A percentile compares a stretch with the other conserved stretches of the same genome.
phyloP scores from a whole-genome alignment of 1,140 invertebrate species.

The Acromyrmex heyeri region DNA sequence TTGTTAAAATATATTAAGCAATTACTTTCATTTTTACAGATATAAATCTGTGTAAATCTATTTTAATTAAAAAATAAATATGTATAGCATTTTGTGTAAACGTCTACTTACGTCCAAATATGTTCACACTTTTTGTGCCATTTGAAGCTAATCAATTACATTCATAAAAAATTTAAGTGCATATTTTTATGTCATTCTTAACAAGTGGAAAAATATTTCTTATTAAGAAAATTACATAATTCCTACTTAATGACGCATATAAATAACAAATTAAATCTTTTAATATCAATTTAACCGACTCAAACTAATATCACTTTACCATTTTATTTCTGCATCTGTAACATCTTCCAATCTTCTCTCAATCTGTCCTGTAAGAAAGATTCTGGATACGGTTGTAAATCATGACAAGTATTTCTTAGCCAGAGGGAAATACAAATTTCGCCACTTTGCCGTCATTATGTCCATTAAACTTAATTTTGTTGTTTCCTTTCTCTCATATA shows the following conservation, averaged over 20 bases:
- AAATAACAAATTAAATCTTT: conserved; percentile 18
- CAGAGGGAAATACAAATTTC: conserved; percentile 32
- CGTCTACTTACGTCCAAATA: not conserved
- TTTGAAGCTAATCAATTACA: not conserved
- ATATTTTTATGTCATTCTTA: not conserved
- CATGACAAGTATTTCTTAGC: conserved; percentile 11
- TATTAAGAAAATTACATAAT: conserved; percentile 18
- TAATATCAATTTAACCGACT: conserved; percentile 8
- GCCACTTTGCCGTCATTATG: conserved; percentile 41
- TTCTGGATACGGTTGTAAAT: not conserved
- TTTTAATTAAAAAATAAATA: not conserved
- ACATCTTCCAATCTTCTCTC: not conserved
- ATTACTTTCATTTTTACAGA: not conserved
- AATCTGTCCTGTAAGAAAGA: not conserved
- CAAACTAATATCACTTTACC: not conserved
- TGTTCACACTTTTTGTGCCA: not conserved
- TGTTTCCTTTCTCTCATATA: conserved; percentile 36
- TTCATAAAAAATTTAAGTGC: not conserved
- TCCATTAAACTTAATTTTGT: conserved; percentile 44
- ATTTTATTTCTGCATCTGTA: conserved; percentile 4
- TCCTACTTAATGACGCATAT: not conserved
- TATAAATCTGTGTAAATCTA: not conserved
- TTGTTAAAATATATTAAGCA: not conserved
- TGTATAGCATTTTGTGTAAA: not conserved
- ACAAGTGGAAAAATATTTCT: not conserved